Evolutionary conservation across 1,140 invertebrate genomes (phyloP), one percentile per base, ranked within the genome.

Genomic region (Brachionus manjavacas): DNA sequence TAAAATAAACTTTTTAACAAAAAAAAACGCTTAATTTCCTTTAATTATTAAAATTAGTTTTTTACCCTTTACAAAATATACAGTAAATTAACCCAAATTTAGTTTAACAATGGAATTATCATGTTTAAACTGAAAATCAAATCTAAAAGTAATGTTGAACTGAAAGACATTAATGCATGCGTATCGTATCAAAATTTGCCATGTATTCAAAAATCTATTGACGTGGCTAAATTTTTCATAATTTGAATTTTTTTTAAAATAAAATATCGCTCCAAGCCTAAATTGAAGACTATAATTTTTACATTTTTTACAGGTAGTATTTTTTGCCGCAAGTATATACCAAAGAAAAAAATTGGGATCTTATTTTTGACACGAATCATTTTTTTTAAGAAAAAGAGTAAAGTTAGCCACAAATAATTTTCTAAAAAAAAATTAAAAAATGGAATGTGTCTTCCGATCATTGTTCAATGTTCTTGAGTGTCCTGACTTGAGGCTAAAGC

Each of bases 401-500:
- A 60, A 60, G 52, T 60, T 60, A 60, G 52, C 52, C 52, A 60
- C 52, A 60, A 9, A 60, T 9, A 20, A 60, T 20, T 20, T n/a
- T n/a, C n/a, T 1, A 83, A 66, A 39, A 16, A 83, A 66, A 83
- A 20, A 74, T 20, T 12, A 43, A 87, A 85, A n/a, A 84, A 94
- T 96, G 92, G 94, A 96, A 90, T 90, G 91, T 76, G 86, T 95
- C 31, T 95, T 94, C 87, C 91, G 91, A 78, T 86, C 95, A 85
- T 95, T 95, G 0, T 98, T 94, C 89, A 90, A 91, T 85, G 91
- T 97, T 60, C 91, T 98, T 78, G 94, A 96, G 91, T 92, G 94
- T 86, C 96, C 96, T 41, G 95, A 96, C 90, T 91, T 98, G 70
- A 96, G 96, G 90, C 91, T 98, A 31, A 96, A 96, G 87, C 93